Percentiles rank a stretch among this genome's conserved stretches.
phyloP scores from a whole-genome alignment of 2,797 vertebrate genomes.

The Pipistrellus pipistrellus region DNA sequence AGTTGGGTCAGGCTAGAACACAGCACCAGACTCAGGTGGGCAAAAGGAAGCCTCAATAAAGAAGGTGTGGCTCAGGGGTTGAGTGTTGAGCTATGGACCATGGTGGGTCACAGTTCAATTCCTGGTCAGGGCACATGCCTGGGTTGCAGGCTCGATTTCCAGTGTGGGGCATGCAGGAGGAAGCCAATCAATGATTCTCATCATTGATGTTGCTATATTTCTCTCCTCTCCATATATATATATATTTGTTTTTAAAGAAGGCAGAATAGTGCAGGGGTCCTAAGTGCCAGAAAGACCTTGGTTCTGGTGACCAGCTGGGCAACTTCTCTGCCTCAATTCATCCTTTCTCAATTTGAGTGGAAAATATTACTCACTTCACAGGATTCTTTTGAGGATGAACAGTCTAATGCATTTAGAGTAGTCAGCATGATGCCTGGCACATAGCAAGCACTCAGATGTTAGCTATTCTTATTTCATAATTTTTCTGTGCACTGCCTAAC shows the following conservation, averaged over 20 bases:
- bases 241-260: neutral
- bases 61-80: too few relatives aligned
- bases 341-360: neutral
- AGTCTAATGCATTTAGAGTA: neutral
- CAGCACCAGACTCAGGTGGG: neutral
- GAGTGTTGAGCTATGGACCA: too few relatives aligned
- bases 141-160: too few relatives aligned
- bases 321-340: neutral
- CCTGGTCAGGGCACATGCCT: too few relatives aligned
- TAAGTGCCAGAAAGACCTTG: neutral
- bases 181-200: too few relatives aligned
- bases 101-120: too few relatives aligned
- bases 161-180: too few relatives aligned
- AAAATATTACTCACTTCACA: neutral
- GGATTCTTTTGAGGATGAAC: neutral
- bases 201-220: too few relatives aligned
- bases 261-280: neutral
- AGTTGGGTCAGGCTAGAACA: neutral
- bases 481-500: conserved; percentile 29
- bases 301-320: neutral
- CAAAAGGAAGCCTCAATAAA: neutral
- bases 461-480: neutral
- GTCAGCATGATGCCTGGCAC: neutral
- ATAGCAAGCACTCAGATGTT: neutral
- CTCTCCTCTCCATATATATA: too few relatives aligned